A percentile compares a stretch with the other conserved stretches of the same genome.
Conservation (phyloP, 2,113 vertebrate genomes). For the Petrocephalus zakoni region DNA sequence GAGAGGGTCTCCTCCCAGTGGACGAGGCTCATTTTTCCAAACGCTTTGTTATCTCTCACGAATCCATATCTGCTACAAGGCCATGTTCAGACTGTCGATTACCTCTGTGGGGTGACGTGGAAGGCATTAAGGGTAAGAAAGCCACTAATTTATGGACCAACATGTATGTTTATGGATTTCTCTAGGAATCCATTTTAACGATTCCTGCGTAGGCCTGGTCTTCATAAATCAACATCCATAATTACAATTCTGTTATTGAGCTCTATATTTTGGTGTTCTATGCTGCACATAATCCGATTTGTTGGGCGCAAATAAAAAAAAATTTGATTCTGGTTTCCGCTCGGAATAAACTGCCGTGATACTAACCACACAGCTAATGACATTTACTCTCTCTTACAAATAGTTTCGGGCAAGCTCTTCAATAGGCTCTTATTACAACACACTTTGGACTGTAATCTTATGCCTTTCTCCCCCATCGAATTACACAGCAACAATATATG, state of each 20-base stretch:
- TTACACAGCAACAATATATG: background rate
- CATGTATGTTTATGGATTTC: slow-evolving; percentile 52
- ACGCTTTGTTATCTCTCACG: slow-evolving; percentile 34
- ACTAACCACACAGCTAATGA: slow-evolving; percentile 1
- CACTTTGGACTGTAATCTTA: background rate
- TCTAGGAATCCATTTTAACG: slow-evolving; percentile 41
- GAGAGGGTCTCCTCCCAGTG: background rate
- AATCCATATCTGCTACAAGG: slow-evolving; percentile 38
- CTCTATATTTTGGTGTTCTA: slow-evolving; percentile 26
- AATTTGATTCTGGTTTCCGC: background rate
- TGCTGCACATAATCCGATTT: slow-evolving; percentile 26
- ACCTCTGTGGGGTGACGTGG: slow-evolving; percentile 27
- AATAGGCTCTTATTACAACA: background rate
- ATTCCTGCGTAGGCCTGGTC: slow-evolving; percentile 32
- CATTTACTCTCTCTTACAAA: background rate
- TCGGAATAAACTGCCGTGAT: background rate
- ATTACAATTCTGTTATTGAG: slow-evolving; percentile 33
- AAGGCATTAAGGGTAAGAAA: slow-evolving; percentile 50
- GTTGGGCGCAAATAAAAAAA: slow-evolving; percentile 26
- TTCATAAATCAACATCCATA: slow-evolving; percentile 44
- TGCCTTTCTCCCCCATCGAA: background rate
- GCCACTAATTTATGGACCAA: slow-evolving; percentile 46
- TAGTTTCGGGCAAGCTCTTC: slow-evolving; percentile 13
- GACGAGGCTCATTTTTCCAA: slow-evolving; percentile 29
- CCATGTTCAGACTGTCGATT: slow-evolving; percentile 47